Evolutionary conservation across 2,797 vertebrate species (phyloP), one percentile per base, ranked within the genome.

Genomic region (Chrysocyon brachyurus): DNA sequence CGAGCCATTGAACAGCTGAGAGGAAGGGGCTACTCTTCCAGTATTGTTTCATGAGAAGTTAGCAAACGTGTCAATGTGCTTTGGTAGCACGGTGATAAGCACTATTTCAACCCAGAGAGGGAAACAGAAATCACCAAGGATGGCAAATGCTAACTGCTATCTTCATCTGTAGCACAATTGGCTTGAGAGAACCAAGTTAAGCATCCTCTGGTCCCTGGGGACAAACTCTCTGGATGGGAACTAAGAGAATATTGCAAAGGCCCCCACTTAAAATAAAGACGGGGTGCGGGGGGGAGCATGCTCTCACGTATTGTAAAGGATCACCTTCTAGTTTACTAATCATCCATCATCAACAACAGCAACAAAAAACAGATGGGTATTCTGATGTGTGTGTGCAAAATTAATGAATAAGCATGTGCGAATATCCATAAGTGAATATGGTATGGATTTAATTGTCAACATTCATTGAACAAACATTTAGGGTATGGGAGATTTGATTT

Each of bases 391-490:
- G 63, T 33, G 52, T 88, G 61, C 91, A 97, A 96, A 97, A 96
- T 97, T 92, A 96, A 81, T 96, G 86, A 84, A 81, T 90, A 96
- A 72, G 9, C 26, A n/a, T 92, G 61, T 52, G 68, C 92, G 94
- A 92, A 92, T 92, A 87, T 84, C 94, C 82, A 46, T 96, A 97
- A 97, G 83, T 90, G 95, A 92, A 86, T 86, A 96, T 52, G 79
- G 52, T 96, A 95, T 95, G 88, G 88, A 97, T 97, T 97, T 97
- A 96, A 97, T 86, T 97, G 87, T 97, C 97, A 97, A 84, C 91
- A 83, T 94, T 75, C 82, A 97, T 54, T 56, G 85, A 95, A 83
- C 90, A 97, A 96, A 94, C 78, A 96, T 77, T 94, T 96, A 84
- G 70, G 56, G 57, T 83, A 61, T 31, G 9, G 24, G 82, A 96